Percentiles rank a stretch among this genome's conserved stretches.
Conservation (phyloP, 2,888 invertebrate species). For the Stegana nigrithorax region DNA sequence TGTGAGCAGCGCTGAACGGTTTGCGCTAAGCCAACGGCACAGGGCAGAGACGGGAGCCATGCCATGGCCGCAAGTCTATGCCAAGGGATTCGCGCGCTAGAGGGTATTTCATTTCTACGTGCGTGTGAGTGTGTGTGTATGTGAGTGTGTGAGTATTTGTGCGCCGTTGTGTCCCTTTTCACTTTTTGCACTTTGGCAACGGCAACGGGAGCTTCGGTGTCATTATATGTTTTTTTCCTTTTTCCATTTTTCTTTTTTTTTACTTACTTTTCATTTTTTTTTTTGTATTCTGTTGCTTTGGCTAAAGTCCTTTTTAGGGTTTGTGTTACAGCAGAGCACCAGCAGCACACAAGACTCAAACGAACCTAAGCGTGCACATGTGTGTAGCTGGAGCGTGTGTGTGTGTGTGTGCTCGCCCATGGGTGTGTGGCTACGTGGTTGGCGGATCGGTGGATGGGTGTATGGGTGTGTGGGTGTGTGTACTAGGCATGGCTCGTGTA, state of each 20-base stretch:
- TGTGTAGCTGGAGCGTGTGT: constrained; percentile 23
- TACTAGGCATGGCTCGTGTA: constrained; percentile 45
- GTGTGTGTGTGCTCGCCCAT: constrained; percentile 26
- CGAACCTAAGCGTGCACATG: not conserved
- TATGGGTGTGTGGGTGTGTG: constrained; percentile 38
- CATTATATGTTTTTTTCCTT: constrained; percentile 6
- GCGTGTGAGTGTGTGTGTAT: not conserved
- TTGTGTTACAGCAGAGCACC: constrained; percentile 18
- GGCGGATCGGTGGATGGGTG: too few species aligned
- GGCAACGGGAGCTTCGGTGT: not conserved
- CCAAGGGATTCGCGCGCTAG: constrained; percentile 38
- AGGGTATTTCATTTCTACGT: not conserved
- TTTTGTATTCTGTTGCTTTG: not conserved
- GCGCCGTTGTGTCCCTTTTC: constrained; percentile 14
- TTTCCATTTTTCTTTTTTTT: not conserved
- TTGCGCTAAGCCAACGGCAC: not conserved
- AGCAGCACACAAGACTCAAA: constrained; percentile 6
- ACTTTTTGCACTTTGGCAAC: not conserved
- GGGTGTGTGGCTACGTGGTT: constrained; percentile 36
- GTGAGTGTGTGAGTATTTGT: not conserved
- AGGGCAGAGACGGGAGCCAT: constrained; percentile 38
- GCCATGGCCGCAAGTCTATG: constrained; percentile 41
- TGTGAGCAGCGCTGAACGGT: not conserved
- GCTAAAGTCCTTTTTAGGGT: constrained; percentile 14
- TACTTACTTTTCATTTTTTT: not conserved